Evolutionary conservation across 2,113 vertebrate species (phyloP).

Genomic region (Pedetes capensis): DNA sequence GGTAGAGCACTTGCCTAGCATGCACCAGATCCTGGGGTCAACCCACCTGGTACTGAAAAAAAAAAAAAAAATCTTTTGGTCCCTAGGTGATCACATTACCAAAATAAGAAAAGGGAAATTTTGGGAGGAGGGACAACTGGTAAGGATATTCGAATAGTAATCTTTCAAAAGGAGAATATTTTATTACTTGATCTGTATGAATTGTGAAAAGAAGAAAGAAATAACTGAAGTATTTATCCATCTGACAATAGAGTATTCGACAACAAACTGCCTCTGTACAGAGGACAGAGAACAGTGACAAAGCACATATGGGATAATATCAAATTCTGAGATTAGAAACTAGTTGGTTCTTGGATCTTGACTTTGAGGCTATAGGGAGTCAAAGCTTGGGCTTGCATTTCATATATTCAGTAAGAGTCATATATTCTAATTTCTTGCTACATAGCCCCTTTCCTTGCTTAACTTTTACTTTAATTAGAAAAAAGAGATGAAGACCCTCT

Average conservation of each 20-base stretch:
- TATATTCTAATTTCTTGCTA: not conserved
- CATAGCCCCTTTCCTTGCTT: not conserved
- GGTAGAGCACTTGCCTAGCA: too few species aligned
- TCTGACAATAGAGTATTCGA: not conserved
- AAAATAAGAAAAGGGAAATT: constrained; percentile 16
- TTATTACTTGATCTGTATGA: not conserved
- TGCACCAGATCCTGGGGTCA: too few species aligned
- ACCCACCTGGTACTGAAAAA: too few species aligned
- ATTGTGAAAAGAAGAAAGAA: constrained; percentile 2
- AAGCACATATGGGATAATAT: not conserved
- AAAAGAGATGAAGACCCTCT: not conserved
- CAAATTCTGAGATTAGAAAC: not conserved
- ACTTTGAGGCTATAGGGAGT: not conserved
- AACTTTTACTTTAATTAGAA: constrained; percentile 26
- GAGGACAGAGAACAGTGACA: not conserved
- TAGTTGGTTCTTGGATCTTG: not conserved
- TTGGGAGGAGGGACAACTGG: not conserved
- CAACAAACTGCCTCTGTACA: not conserved
- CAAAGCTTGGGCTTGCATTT: not conserved
- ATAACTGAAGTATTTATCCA: not conserved
- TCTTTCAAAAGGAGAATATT: not conserved
- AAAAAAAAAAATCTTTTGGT: constrained; percentile 29
- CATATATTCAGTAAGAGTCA: not conserved
- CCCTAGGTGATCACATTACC: not conserved
- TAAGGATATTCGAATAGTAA: not conserved